Base-by-base conservation (phyloP, 2,888 invertebrate species). In the Drosophila tripunctata region DNA sequence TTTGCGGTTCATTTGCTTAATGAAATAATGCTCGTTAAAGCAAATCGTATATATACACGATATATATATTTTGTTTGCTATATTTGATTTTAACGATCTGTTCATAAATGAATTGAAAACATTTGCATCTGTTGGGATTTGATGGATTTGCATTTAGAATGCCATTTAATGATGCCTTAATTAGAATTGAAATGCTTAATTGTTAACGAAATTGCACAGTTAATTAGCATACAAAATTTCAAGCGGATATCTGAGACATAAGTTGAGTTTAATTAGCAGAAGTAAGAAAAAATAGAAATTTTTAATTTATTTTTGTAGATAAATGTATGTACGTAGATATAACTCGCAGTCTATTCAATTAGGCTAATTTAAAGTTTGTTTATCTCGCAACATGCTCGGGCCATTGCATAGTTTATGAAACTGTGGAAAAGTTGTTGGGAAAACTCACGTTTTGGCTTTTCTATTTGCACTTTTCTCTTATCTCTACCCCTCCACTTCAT, bases 391-490 rank as follows among this genome's bases (percentile, higher is more conserved):
- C 64, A 66, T 30, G n/a, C 62, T 31, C 43, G 44, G 15, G 40
- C 45, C 44, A 36, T 24, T 61, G 43, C 55, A 38, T 48, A 63
- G 64, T 61, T 63, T 65, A 70, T 62, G 61, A 52, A 72, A 58
- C 61, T 48, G 67, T 66, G 52, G 48, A 61, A 78, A 85, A 81
- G 82, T 36, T 54, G 41, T 10, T 10, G 12, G n/a, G 35, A 17
- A 38, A 21, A 31, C 69, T 74, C 85, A 85, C 85, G 85, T 76
- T 68, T 65, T 62, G 50, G 33, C 62, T 68, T 33, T 67, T 58
- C 75, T 81, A 71, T 81, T 81, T 86, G 81, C 81, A 83, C 84
- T 75, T 75, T 75, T 79, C 67, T 47, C 83, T 82, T 82, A 82
- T 80, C 79, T 80, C 22, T 36, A 44, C 43, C 43, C 24, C 54